Evolutionary conservation across 2,113 vertebrate species (phyloP).

Genomic region (Genyomyrus donnyi): DNA sequence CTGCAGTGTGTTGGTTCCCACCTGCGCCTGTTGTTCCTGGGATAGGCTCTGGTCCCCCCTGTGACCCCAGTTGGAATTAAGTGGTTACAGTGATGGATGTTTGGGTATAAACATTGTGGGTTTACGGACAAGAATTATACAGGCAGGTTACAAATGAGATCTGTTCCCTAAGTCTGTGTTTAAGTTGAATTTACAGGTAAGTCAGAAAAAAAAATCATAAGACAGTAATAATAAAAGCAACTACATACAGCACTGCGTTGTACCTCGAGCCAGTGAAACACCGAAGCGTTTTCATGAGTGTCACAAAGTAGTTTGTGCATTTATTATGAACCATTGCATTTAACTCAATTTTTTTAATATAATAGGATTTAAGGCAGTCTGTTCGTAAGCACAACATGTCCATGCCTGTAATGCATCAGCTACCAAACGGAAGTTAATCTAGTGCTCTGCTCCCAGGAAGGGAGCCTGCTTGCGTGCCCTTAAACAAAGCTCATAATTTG

Average conservation of each 20-base stretch:
- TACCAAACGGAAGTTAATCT: background rate
- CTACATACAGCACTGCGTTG: background rate
- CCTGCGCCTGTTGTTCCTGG: no score
- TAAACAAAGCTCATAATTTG: background rate
- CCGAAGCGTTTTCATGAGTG: background rate
- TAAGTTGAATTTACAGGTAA: background rate
- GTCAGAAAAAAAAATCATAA: background rate
- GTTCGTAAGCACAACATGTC: background rate
- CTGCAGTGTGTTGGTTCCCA: no score
- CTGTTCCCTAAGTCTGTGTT: background rate
- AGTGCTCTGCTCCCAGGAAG: background rate
- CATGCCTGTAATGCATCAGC: background rate
- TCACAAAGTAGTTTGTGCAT: background rate
- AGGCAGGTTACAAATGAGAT: background rate
- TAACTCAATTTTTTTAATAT: background rate
- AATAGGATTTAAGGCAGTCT: background rate
- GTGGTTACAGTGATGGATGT: background rate
- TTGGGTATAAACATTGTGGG: background rate
- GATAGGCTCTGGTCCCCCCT: no score
- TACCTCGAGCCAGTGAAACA: background rate
- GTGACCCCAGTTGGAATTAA: no score
- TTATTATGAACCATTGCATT: background rate
- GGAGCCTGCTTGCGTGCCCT: background rate
- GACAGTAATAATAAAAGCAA: background rate
- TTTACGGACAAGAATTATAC: background rate